Evolutionary conservation across 2,113 vertebrate species (phyloP).

Genomic region (Cryptotis parvus): DNA sequence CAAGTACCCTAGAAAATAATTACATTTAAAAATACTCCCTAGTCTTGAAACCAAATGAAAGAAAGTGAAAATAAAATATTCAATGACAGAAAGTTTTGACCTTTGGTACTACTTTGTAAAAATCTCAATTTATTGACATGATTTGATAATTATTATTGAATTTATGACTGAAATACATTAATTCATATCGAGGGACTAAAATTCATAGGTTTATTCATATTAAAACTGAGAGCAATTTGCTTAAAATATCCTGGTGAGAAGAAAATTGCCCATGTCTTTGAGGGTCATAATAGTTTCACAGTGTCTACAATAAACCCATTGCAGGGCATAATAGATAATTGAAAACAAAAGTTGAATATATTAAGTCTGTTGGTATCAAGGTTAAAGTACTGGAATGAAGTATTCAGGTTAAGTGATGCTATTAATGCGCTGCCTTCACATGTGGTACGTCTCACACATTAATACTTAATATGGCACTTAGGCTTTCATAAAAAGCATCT

Average conservation of each 20-base stretch:
- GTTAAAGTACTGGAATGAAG: constrained; percentile 78
- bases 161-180: constrained; percentile 64
- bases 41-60: constrained; percentile 28
- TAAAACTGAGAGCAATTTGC: constrained; percentile 81
- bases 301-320: constrained; percentile 62
- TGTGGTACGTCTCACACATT: constrained; percentile 49
- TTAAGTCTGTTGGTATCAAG: constrained; percentile 67
- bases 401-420: constrained; percentile 69
- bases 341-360: constrained; percentile 72
- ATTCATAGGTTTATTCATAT: constrained; percentile 75
- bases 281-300: constrained; percentile 69
- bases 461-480: constrained; percentile 53
- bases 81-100: constrained; percentile 60
- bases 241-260: constrained; percentile 80
- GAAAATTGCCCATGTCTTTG: constrained; percentile 79
- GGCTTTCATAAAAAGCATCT: constrained; percentile 38
- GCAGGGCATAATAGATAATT: constrained; percentile 67
- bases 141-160: constrained; percentile 78
- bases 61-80: not conserved
- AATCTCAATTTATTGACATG: constrained; percentile 68
- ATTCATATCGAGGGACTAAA: constrained; percentile 69
- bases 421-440: constrained; percentile 45
- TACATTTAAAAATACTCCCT: constrained; percentile 65
- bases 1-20: constrained; percentile 78
- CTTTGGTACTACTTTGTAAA: constrained; percentile 67